Percentiles rank a stretch among this genome's conserved stretches.
Evolutionary conservation across 53 echinoderm and acorn worm genomes (phyloP).

Genomic region (Patiria pectinifera): DNA sequence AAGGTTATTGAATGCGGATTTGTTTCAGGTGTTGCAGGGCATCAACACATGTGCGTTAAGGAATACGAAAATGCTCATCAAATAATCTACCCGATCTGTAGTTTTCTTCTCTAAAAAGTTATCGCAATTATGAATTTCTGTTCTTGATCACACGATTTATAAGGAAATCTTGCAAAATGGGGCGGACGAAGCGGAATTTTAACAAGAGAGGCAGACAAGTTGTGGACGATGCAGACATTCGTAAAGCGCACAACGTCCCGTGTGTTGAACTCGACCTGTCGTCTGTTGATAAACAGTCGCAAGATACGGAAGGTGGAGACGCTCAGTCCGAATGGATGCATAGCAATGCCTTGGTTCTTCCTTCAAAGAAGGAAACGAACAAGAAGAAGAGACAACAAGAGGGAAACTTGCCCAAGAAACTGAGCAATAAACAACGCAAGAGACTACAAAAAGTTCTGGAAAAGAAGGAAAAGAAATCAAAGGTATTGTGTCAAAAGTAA

Average conservation of each 20-base stretch:
- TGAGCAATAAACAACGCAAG: slow-evolving; percentile 90
- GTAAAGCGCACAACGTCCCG: slow-evolving; percentile 64
- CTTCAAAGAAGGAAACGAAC: slow-evolving; percentile 71
- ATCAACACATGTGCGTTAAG: slow-evolving; percentile 25
- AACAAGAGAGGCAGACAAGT: slow-evolving; percentile 82
- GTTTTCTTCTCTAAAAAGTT: not conserved
- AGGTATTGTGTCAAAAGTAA: slow-evolving; percentile 42
- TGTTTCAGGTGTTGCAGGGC: slow-evolving; percentile 64
- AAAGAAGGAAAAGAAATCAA: slow-evolving; percentile 87
- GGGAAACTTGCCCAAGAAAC: slow-evolving; percentile 73
- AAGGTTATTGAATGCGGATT: slow-evolving; percentile 33
- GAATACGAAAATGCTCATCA: not conserved
- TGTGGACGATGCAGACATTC: slow-evolving; percentile 71
- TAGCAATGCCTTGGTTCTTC: slow-evolving; percentile 89
- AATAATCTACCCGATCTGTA: not conserved
- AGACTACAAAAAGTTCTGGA: slow-evolving; percentile 82
- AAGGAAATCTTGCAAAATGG: slow-evolving; percentile 50
- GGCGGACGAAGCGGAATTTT: slow-evolving; percentile 74
- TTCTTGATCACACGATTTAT: not conserved
- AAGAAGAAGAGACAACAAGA: slow-evolving; percentile 59
- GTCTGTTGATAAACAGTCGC: not conserved
- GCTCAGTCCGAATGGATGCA: slow-evolving; percentile 41
- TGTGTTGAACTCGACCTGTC: slow-evolving; percentile 47
- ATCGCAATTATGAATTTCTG: not conserved
- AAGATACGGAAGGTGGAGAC: not conserved